These are phyloP conservation scores for Intellagama lesueurii DNA, from an alignment of 2,797 vertebrate genomes.

Conservation along the genomic window DNA sequence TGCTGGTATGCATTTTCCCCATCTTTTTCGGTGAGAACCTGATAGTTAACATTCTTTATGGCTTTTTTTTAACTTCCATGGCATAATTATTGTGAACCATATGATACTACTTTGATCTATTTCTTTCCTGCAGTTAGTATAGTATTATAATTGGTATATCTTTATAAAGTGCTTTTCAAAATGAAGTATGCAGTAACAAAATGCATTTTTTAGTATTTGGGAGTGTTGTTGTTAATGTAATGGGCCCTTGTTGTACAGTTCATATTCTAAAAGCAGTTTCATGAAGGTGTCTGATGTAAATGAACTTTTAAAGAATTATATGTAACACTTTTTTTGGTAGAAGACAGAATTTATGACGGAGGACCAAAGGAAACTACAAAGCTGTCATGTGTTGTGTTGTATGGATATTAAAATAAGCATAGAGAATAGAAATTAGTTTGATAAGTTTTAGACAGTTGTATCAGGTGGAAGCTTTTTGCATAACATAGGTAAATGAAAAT, in stretches of 20 bases:
- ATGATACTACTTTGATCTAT: conserved; percentile 34
- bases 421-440: conserved; percentile 42
- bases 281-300: conserved; percentile 34
- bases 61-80: background rate
- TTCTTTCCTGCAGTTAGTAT: conserved; percentile 38
- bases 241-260: background rate
- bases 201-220: background rate
- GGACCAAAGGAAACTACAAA: conserved; percentile 2
- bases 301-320: conserved; percentile 33
- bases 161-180: conserved; percentile 21
- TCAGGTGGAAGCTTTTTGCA: conserved; percentile 40
- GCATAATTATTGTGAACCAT: conserved; percentile 29
- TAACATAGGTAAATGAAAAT: conserved; percentile 56
- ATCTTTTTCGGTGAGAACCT: conserved; percentile 30
- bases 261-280: conserved; percentile 35
- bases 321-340: conserved; percentile 26
- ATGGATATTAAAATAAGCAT: conserved; percentile 16
- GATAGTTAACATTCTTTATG: conserved; percentile 50
- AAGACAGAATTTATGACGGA: conserved; percentile 20
- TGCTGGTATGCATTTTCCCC: conserved; percentile 29
- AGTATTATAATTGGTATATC: conserved; percentile 21
- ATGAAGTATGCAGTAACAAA: background rate
- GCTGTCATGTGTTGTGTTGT: background rate
- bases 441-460: conserved; percentile 26
- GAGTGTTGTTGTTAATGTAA: conserved; percentile 9